Conservation (phyloP, 2,797 vertebrate species). For the Capromys pilorides region DNA sequence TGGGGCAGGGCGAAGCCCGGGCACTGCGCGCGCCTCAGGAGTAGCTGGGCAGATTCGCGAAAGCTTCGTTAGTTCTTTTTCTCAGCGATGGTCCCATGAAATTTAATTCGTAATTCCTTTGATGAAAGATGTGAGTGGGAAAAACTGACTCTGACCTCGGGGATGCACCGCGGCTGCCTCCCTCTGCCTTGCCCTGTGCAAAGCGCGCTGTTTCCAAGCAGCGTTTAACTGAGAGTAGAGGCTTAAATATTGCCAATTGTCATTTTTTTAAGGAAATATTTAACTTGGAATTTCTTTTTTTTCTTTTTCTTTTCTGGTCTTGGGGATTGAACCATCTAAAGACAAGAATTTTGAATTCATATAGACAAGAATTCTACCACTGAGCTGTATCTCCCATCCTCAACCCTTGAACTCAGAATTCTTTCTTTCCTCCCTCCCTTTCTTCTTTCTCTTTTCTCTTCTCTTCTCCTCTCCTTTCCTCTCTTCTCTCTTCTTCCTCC, state of each 20-base stretch:
- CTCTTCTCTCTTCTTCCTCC: neutral
- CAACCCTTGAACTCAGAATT: neutral
- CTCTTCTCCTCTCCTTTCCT: too few species aligned
- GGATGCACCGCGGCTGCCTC: conserved; percentile 20
- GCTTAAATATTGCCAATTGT: conserved; percentile 23
- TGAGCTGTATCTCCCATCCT: neutral
- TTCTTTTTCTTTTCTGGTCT: neutral
- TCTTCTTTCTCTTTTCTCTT: too few species aligned
- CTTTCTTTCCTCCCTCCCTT: neutral
- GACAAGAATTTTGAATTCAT: too few species aligned
- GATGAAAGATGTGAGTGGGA: conserved; percentile 29
- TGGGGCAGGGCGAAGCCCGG: neutral
- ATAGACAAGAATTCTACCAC: neutral
- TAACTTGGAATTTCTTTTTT: conserved; percentile 5
- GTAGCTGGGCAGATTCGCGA: neutral
- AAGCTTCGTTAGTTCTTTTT: neutral
- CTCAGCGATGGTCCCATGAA: neutral
- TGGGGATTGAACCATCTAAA: neutral
- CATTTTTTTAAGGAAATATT: neutral
- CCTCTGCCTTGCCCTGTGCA: neutral
- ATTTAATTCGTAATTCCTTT: conserved; percentile 38
- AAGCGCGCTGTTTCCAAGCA: conserved; percentile 44
- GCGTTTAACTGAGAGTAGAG: conserved; percentile 10
- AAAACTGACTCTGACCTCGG: conserved; percentile 50
- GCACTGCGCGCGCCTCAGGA: neutral